Conservation (phyloP, 2,113 vertebrate genomes). For the Apeltes quadracus region DNA sequence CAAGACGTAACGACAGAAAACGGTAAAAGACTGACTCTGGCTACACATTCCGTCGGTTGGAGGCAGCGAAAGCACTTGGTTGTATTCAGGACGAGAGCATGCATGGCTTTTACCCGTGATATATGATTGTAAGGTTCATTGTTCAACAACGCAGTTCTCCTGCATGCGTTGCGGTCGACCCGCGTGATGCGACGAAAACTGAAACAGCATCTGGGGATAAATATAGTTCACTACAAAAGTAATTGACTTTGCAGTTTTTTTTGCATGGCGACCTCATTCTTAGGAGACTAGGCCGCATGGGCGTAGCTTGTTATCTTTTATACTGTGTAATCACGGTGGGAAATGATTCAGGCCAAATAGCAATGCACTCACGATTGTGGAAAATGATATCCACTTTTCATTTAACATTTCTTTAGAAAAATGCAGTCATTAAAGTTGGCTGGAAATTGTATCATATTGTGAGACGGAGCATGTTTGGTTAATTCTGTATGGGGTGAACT, state of each 20-base stretch:
- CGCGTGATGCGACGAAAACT: too few species aligned
- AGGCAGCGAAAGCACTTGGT: not conserved
- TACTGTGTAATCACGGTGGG: not conserved
- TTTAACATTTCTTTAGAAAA: not conserved
- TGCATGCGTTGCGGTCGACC: not conserved
- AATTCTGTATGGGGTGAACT: slow-evolving; percentile 19
- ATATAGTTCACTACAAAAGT: not conserved
- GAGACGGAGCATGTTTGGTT: slow-evolving; percentile 5
- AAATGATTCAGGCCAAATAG: not conserved
- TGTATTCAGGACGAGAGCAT: not conserved
- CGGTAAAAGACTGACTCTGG: not conserved
- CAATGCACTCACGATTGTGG: not conserved
- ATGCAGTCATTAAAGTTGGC: too few species aligned
- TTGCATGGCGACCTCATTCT: not conserved
- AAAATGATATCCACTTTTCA: not conserved
- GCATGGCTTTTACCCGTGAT: too few species aligned
- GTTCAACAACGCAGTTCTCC: too few species aligned
- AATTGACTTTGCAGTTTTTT: too few species aligned
- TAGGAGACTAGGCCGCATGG: not conserved
- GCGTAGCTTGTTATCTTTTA: not conserved
- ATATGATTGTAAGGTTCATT: too few species aligned
- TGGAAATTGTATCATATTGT: not conserved
- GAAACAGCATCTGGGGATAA: not conserved
- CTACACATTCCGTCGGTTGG: not conserved
- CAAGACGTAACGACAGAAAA: not conserved